A percentile compares a stretch with the other conserved stretches of the same genome.
Evolutionary conservation across 2,797 vertebrate species (phyloP).

Genomic region (Macropodus opercularis): DNA sequence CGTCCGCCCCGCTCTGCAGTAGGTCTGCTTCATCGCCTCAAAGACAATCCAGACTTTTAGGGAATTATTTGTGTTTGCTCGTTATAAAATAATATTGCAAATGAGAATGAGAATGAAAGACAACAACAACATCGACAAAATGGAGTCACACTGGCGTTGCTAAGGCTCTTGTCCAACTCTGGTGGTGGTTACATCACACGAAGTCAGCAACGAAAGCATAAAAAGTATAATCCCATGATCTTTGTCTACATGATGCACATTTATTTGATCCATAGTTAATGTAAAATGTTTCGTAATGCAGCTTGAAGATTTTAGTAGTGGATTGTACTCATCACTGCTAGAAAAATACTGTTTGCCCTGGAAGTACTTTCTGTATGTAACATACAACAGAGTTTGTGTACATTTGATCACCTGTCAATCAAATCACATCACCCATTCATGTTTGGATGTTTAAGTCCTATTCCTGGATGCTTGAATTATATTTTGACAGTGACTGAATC

Average conservation of each 20-base stretch:
- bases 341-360: slow-evolving; percentile 7
- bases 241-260: too few relatives aligned
- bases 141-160: too few relatives aligned
- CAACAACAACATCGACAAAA: too few relatives aligned
- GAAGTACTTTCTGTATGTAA: slow-evolving; percentile 9
- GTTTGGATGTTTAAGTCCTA: neutral
- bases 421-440: slow-evolving; percentile 12
- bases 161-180: too few relatives aligned
- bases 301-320: neutral
- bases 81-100: neutral
- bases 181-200: too few relatives aligned
- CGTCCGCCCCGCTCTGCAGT: slow-evolving; percentile 12
- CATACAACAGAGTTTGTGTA: slow-evolving; percentile 35
- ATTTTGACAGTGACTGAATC: neutral
- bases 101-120: too few relatives aligned
- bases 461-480: neutral
- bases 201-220: too few relatives aligned
- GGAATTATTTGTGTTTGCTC: too few relatives aligned
- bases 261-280: slow-evolving; percentile 3
- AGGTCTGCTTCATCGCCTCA: neutral
- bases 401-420: slow-evolving; percentile 34
- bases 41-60: too few relatives aligned
- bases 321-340: too few relatives aligned
- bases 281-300: neutral
- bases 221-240: too few relatives aligned